Evolutionary conservation across 1,140 invertebrate genomes (phyloP).

Genomic region (Drosophila mayri): DNA sequence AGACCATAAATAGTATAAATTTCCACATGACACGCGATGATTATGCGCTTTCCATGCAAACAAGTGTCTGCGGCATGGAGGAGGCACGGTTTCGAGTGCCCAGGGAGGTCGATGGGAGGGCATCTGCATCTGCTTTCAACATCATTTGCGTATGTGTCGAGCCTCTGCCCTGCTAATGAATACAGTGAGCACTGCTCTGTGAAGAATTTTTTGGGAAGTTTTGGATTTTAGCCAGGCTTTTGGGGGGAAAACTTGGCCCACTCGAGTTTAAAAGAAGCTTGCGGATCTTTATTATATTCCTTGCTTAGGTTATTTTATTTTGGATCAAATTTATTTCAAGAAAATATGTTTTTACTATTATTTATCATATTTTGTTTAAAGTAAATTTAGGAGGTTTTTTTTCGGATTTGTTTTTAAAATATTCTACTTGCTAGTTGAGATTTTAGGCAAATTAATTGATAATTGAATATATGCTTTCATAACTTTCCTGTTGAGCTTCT

Average conservation of each 20-base stretch:
- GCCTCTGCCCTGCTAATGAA: conserved; percentile 39
- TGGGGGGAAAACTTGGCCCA: no score
- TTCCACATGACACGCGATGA: conserved; percentile 83
- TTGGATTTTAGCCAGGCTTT: neutral
- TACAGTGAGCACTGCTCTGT: conserved; percentile 26
- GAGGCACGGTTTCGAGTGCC: conserved; percentile 13
- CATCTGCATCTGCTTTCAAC: conserved; percentile 61
- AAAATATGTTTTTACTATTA: neutral
- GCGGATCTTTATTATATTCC: no score
- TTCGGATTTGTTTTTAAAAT: no score
- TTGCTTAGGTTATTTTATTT: neutral
- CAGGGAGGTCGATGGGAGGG: conserved; percentile 34
- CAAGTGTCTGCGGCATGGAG: conserved; percentile 41
- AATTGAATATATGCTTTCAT: no score
- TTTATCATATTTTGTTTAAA: neutral
- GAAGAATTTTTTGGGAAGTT: neutral
- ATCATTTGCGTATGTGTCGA: conserved; percentile 63
- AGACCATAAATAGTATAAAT: conserved; percentile 84
- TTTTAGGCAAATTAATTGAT: no score
- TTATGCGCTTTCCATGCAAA: conserved; percentile 78
- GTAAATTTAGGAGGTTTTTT: no score
- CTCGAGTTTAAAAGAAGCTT: no score
- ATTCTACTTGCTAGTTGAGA: no score
- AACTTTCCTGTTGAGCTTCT: no score
- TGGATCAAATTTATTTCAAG: neutral